Base-by-base conservation (phyloP, 53 echinoderm and acorn worm species). In the Pentamera pediparva region DNA sequence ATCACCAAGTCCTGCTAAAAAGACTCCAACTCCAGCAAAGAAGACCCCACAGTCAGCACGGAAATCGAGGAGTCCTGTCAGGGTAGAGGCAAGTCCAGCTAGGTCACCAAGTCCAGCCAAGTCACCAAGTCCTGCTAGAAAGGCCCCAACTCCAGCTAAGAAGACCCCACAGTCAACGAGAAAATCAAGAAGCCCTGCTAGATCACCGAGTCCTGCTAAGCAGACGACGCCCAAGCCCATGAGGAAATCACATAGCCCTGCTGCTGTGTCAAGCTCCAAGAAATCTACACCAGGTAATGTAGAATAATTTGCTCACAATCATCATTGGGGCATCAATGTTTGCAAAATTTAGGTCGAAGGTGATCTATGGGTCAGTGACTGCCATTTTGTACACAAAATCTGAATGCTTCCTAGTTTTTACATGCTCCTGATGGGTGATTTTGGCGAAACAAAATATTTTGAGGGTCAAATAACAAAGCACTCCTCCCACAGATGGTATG, bases 61-160 rank as follows among this genome's bases (percentile, higher is more conserved):
- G 60, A 65, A 2, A 26, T 35, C 37, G 37, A 26, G 54, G 8
- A 74, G 55, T 13, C 35, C 71, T 52, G 29, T 55, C 32, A n/a
- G n/a, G n/a, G n/a, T n/a, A n/a, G n/a, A n/a, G n/a, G 71, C 51
- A 9, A 24, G 48, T 59, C 58, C 9, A 80, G 72, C 47, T 25
- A 81, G 73, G 43, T 50, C 84, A 59, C 78, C 84, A 56, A 6
- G 35, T 19, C 61, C 61, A 3, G 22, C 73, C 30, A 82, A 82
- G 73, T 30, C 79, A 51, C 40, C 56, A 17, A 10, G n/a, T 19
- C 17, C 25, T 54, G 0, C 54, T 9, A 54, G 54, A 22, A 54
- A 22, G 11, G 37, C 56, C 27, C 39, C 41, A 32, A 17, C 81
- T 5, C 28, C 72, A 59, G 37, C 64, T 1, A 81, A 74, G 65